A percentile compares a stretch with the other conserved stretches of the same genome.
Evolutionary conservation across 1,140 invertebrate species (phyloP).

Genomic region (Phortica variegata): DNA sequence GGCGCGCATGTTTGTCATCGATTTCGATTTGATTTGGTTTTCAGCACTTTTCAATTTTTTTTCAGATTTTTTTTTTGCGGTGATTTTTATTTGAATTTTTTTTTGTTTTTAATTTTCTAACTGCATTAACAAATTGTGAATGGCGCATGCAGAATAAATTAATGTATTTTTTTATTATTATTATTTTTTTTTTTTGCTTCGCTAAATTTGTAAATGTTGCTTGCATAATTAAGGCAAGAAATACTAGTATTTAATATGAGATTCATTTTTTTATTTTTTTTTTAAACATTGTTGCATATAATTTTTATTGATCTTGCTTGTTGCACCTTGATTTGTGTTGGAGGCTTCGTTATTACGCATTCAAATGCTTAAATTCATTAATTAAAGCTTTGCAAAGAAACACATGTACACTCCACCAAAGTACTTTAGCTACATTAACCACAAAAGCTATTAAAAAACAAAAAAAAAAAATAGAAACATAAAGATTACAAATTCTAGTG

Average conservation of each 20-base stretch:
- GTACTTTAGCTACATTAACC: too few relatives aligned
- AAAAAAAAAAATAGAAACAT: too few relatives aligned
- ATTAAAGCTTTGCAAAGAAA: too few relatives aligned
- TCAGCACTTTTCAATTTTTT: too few relatives aligned
- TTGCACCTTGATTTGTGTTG: conserved; percentile 27
- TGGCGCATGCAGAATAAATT: conserved; percentile 28
- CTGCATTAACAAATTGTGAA: conserved; percentile 17
- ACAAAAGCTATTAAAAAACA: too few relatives aligned
- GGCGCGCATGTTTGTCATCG: not conserved
- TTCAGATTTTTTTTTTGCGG: conserved; percentile 17
- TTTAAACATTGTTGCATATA: conserved; percentile 1
- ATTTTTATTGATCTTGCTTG: conserved; percentile 30
- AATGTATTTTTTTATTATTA: conserved; percentile 14
- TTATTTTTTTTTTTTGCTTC: not conserved
- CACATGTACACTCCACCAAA: too few relatives aligned
- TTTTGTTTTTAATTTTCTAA: conserved; percentile 11
- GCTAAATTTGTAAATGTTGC: conserved; percentile 17
- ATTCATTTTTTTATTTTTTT: too few relatives aligned
- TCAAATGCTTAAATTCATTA: conserved; percentile 4
- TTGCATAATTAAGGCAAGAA: conserved; percentile 19
- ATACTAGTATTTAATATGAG: too few relatives aligned
- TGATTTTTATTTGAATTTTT: not conserved
- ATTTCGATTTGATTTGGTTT: conserved; percentile 11
- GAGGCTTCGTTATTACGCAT: conserved; percentile 17
- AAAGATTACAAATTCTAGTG: too few relatives aligned